Evolutionary conservation across 1,140 invertebrate species (phyloP).

Genomic region (Steinernema khuongi): DNA sequence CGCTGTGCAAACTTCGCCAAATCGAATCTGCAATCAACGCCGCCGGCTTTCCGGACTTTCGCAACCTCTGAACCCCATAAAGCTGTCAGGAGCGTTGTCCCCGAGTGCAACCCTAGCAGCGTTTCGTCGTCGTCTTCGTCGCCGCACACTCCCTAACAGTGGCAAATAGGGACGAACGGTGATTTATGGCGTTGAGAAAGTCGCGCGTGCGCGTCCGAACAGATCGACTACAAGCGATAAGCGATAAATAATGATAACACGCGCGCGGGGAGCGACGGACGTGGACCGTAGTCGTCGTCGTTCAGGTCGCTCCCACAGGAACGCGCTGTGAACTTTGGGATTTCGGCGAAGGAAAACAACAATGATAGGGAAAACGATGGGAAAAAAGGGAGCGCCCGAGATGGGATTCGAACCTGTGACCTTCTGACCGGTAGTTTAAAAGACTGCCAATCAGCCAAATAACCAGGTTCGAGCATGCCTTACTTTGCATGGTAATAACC

Average conservation of each 20-base stretch:
- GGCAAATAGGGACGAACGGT: constrained; percentile 16
- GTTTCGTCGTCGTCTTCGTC: not conserved
- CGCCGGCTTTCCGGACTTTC: not conserved
- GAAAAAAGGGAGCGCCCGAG: not conserved
- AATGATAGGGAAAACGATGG: too few species aligned
- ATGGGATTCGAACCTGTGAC: not conserved
- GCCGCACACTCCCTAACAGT: not conserved
- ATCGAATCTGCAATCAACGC: constrained; percentile 8
- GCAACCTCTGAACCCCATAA: not conserved
- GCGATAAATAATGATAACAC: constrained; percentile 17
- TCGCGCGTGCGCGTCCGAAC: not conserved
- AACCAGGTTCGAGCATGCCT: too few species aligned
- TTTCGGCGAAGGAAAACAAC: too few species aligned
- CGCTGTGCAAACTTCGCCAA: constrained; percentile 5
- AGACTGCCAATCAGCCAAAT: too few species aligned
- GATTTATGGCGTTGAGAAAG: constrained; percentile 14
- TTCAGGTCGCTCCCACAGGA: too few species aligned
- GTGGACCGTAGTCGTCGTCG: too few species aligned
- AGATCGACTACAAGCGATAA: constrained; percentile 4
- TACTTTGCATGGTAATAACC: too few species aligned
- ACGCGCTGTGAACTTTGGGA: too few species aligned
- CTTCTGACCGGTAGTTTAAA: not conserved
- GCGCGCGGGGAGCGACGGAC: not conserved
- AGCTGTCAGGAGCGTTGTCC: not conserved
- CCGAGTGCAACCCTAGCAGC: not conserved